These are phyloP conservation scores for Brotula barbata DNA, from an alignment of 2,797 vertebrate genomes.

Conservation along the genomic window DNA sequence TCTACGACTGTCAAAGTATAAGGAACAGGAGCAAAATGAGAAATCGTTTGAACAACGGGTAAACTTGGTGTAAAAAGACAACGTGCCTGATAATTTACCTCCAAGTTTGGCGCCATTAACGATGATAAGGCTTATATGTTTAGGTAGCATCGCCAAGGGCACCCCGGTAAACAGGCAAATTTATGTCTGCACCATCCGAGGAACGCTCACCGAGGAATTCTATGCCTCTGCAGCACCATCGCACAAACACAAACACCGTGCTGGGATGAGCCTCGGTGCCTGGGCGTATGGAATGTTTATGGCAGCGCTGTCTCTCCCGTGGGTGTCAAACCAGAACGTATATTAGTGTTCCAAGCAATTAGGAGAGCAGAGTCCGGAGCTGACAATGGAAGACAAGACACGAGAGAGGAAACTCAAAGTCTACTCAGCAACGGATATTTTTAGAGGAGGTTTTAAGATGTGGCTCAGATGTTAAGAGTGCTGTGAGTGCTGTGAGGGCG, in stretches of 20 bases:
- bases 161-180: slow-evolving; percentile 43
- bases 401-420: slow-evolving; percentile 34
- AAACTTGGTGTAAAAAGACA: too few relatives aligned
- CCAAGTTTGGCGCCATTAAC: neutral
- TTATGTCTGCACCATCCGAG: slow-evolving; percentile 29
- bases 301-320: slow-evolving; percentile 42
- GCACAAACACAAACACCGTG: slow-evolving; percentile 22
- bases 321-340: slow-evolving; percentile 57
- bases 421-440: slow-evolving; percentile 61
- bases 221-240: slow-evolving; percentile 31
- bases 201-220: slow-evolving; percentile 27
- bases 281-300: slow-evolving; percentile 56
- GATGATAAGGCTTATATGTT: slow-evolving; percentile 24
- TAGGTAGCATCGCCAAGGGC: slow-evolving; percentile 5
- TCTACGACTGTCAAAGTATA: neutral
- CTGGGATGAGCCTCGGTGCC: slow-evolving; percentile 38
- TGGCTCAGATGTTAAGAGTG: slow-evolving; percentile 45
- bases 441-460: slow-evolving; percentile 49
- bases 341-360: slow-evolving; percentile 59
- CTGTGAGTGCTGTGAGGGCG: slow-evolving; percentile 29
- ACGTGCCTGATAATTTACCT: too few relatives aligned
- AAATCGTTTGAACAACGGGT: neutral
- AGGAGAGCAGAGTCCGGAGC: slow-evolving; percentile 38
- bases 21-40: too few relatives aligned
- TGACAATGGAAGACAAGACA: slow-evolving; percentile 51